Conservation (phyloP, 2,888 invertebrate genomes). For the Flabesymbios commensalis region DNA sequence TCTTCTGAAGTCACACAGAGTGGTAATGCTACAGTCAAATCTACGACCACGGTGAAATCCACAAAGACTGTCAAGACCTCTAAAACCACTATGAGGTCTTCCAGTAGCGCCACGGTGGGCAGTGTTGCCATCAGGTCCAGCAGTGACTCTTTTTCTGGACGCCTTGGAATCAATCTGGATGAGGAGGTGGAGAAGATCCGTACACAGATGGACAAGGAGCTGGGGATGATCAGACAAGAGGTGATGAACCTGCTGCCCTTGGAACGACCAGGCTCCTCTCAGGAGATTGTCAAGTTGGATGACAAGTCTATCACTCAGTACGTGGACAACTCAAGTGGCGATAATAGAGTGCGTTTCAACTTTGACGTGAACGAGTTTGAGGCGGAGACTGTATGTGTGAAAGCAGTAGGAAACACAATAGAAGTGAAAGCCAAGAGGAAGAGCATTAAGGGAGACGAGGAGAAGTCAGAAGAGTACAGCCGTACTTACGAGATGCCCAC, state of each 20-base stretch:
- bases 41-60: background rate
- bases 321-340: constrained; percentile 10
- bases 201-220: constrained; percentile 7
- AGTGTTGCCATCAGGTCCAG: constrained; percentile 5
- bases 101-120: background rate
- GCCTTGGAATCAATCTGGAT: constrained; percentile 14
- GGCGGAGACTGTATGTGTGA: constrained; percentile 26
- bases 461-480: constrained; percentile 28
- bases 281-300: constrained; percentile 17
- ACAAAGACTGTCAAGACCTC: constrained; percentile 6
- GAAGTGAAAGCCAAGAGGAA: constrained; percentile 29
- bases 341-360: constrained; percentile 23
- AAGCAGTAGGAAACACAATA: constrained; percentile 32
- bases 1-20: background rate
- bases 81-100: background rate
- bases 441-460: constrained; percentile 22
- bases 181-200: constrained; percentile 18
- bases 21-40: constrained; percentile 3
- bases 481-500: constrained; percentile 32
- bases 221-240: background rate
- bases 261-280: background rate
- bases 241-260: constrained; percentile 3
- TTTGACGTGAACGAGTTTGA: constrained; percentile 31
- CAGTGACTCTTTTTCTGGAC: background rate
- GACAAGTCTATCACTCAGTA: constrained; percentile 11